phyloP scores from a whole-genome alignment of 23 tunicate species.

The Pegea sp. region DNA sequence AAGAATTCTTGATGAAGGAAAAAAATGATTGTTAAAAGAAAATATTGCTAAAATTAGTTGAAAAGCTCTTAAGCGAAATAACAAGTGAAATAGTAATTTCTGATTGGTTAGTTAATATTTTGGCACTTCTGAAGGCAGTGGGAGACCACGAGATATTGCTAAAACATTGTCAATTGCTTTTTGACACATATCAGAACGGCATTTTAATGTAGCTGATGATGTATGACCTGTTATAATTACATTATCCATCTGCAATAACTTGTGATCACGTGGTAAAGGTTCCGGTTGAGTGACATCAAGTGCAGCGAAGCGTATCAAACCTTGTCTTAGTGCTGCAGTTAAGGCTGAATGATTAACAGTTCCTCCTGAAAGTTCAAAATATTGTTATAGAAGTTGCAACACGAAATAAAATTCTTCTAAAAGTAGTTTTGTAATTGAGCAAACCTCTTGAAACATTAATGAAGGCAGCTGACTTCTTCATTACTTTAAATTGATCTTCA shows the following conservation, averaged over 20 bases:
- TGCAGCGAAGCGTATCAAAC: constrained; percentile 37
- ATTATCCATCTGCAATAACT: constrained; percentile 23
- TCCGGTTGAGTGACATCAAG: constrained; percentile 78
- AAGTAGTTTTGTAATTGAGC: not conserved
- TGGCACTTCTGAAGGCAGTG: constrained; percentile 35
- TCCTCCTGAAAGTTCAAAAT: constrained; percentile 16
- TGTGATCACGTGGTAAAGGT: constrained; percentile 65
- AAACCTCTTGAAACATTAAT: constrained; percentile 68
- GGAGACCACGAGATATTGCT: constrained; percentile 21
- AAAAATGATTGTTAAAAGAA: too few relatives aligned
- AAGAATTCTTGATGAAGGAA: too few relatives aligned
- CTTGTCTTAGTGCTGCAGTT: constrained; percentile 15
- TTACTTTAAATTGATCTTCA: constrained; percentile 38
- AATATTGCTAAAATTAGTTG: too few relatives aligned
- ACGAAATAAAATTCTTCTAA: not conserved
- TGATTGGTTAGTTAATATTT: not conserved
- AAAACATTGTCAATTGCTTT: constrained; percentile 17
- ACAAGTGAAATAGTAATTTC: too few relatives aligned
- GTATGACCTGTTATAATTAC: constrained; percentile 53
- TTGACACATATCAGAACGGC: constrained; percentile 14
- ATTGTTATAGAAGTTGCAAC: too few relatives aligned
- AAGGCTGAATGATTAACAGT: constrained; percentile 64
- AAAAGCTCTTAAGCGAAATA: too few relatives aligned
- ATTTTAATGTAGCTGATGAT: constrained; percentile 15
- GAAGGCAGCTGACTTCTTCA: constrained; percentile 48